phyloP scores from a whole-genome alignment of 2,797 vertebrate species.

The Alosa sapidissima region DNA sequence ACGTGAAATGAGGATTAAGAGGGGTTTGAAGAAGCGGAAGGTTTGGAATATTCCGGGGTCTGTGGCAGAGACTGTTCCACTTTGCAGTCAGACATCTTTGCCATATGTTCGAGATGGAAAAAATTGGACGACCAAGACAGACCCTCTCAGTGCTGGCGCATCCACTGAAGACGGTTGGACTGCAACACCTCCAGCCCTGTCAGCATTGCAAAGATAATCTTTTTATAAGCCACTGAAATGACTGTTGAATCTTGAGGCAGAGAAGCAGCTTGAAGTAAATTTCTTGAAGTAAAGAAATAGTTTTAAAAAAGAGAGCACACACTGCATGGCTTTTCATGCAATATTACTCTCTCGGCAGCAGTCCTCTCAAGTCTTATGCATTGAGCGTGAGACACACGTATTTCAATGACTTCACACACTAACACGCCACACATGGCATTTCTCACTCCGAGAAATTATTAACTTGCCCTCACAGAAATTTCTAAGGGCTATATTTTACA shows the following conservation, averaged over 20 bases:
- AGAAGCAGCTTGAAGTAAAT: background rate
- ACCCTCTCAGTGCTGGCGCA: background rate
- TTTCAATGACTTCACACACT: no score
- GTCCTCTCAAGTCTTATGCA: no score
- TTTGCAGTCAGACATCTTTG: conserved; percentile 8
- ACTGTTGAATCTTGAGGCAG: background rate
- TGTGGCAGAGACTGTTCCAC: background rate
- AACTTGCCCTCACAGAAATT: no score
- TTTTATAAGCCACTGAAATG: conserved; percentile 13
- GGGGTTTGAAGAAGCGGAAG: background rate
- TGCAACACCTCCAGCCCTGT: background rate
- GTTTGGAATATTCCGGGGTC: conserved; percentile 4
- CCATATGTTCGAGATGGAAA: conserved; percentile 15
- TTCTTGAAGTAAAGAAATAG: background rate
- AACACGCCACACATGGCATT: no score
- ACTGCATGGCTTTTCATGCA: background rate
- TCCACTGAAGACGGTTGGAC: background rate
- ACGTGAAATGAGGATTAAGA: conserved; percentile 3
- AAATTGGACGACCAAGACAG: conserved; percentile 9
- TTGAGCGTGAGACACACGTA: no score
- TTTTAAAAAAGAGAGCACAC: background rate
- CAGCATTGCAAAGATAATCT: conserved; percentile 14
- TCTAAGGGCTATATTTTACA: no score
- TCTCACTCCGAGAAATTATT: no score
- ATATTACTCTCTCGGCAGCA: background rate